Conservation (phyloP, 2,888 invertebrate species). For the Drosophila aldrichi region DNA sequence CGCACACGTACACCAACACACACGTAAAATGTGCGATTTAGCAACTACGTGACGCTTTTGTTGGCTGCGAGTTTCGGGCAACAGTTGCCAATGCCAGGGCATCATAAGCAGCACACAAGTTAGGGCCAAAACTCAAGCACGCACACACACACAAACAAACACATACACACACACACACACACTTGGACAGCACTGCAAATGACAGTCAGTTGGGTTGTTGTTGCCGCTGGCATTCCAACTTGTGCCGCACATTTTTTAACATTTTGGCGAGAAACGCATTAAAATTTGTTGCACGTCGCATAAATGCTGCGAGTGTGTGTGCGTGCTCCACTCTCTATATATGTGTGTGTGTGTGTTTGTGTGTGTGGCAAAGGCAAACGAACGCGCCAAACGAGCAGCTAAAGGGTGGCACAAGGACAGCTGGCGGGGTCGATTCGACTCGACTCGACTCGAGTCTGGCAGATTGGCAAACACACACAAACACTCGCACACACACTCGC, state of each 20-base stretch:
- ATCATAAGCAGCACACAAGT: conserved; percentile 46
- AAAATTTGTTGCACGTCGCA: conserved; percentile 82
- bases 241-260: conserved; percentile 80
- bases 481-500: conserved; percentile 12
- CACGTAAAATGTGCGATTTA: conserved; percentile 76
- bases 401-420: conserved; percentile 46
- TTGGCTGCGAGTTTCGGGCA: conserved; percentile 67
- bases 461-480: conserved; percentile 13
- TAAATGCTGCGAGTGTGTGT: conserved; percentile 63
- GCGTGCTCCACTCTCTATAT: conserved; percentile 18
- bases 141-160: conserved; percentile 24
- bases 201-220: conserved; percentile 54
- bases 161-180: conserved; percentile 12
- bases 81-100: conserved; percentile 66
- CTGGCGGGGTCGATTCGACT: conserved; percentile 4
- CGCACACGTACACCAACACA: conserved; percentile 25
- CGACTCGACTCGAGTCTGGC: conserved; percentile 13
- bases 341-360: conserved; percentile 10
- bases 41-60: conserved; percentile 76
- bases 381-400: conserved; percentile 42
- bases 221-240: conserved; percentile 69
- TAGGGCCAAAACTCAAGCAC: conserved; percentile 36
- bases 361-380: conserved; percentile 49
- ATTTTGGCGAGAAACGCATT: conserved; percentile 79
- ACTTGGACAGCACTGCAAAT: conserved; percentile 35